These are phyloP conservation scores for Pteropus rufus DNA, from an alignment of 2,797 vertebrate genomes.

Conservation along the genomic window DNA sequence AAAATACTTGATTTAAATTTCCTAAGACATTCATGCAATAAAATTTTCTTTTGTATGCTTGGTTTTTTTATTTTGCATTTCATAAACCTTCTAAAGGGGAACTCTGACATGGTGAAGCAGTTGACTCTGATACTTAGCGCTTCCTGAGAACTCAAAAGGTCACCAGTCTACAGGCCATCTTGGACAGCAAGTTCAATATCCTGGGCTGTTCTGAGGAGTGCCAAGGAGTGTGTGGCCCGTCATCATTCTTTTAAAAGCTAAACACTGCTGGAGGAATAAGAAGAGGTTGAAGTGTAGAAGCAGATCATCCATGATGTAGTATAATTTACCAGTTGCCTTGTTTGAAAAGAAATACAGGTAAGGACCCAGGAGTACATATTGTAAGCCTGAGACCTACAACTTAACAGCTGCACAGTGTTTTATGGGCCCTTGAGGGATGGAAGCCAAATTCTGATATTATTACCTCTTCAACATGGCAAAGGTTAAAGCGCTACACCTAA, in stretches of 20 bases:
- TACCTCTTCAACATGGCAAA: slow-evolving; percentile 32
- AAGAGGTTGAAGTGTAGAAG: neutral
- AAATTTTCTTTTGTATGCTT: neutral
- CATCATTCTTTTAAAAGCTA: neutral
- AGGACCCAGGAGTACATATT: neutral
- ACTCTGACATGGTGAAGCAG: neutral
- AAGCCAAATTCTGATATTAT: slow-evolving; percentile 41
- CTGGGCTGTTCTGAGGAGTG: neutral
- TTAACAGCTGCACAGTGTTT: neutral
- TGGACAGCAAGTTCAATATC: neutral
- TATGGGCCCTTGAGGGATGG: slow-evolving; percentile 17
- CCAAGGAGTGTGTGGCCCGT: no score
- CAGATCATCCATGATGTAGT: fast-evolving
- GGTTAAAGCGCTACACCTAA: slow-evolving; percentile 53
- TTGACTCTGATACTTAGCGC: no score
- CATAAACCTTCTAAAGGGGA: neutral
- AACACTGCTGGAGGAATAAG: neutral
- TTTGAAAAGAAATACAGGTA: slow-evolving; percentile 11
- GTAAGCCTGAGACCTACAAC: neutral
- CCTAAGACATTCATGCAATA: neutral
- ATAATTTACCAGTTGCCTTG: neutral
- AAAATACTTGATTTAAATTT: neutral
- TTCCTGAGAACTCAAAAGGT: neutral
- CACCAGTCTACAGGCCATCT: fast-evolving
- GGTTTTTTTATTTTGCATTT: neutral